phyloP scores from a whole-genome alignment of 2,113 vertebrate species.

The Nicator chloris region DNA sequence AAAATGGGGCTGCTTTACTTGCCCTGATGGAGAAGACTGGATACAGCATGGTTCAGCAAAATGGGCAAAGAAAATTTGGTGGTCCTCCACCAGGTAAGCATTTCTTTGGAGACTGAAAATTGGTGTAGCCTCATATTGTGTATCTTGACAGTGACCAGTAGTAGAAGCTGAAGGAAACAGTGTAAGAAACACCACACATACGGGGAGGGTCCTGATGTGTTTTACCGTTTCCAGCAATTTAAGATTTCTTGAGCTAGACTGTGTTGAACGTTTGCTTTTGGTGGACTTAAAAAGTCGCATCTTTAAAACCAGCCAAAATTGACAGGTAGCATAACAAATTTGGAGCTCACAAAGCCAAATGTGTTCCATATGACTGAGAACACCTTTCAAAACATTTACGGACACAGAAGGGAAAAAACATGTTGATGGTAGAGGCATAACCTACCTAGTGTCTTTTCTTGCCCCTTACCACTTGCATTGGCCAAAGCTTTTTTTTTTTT shows the following conservation, averaged over 20 bases:
- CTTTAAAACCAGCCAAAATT: not conserved
- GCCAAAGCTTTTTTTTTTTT: not conserved
- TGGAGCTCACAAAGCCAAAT: not conserved
- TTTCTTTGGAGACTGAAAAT: not conserved
- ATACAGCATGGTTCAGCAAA: constrained; percentile 91
- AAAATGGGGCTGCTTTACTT: constrained; percentile 83
- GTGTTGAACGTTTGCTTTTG: not conserved
- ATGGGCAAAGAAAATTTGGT: constrained; percentile 95
- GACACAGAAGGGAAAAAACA: not conserved
- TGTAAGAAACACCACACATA: not conserved
- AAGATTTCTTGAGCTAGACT: not conserved
- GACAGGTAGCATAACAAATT: not conserved
- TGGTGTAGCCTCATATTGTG: not conserved
- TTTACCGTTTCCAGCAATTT: not conserved
- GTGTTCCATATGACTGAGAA: not conserved
- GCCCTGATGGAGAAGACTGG: constrained; percentile 88
- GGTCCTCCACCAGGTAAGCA: constrained; percentile 91
- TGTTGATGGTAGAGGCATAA: not conserved
- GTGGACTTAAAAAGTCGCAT: not conserved
- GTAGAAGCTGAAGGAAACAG: not conserved
- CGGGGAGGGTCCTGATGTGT: not conserved
- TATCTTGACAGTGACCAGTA: not conserved
- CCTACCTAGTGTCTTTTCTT: not conserved
- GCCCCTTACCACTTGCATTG: not conserved
- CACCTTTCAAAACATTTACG: fast-evolving